Evolutionary conservation across 1,140 invertebrate species (phyloP).

Genomic region (Tetramorium alpestre): DNA sequence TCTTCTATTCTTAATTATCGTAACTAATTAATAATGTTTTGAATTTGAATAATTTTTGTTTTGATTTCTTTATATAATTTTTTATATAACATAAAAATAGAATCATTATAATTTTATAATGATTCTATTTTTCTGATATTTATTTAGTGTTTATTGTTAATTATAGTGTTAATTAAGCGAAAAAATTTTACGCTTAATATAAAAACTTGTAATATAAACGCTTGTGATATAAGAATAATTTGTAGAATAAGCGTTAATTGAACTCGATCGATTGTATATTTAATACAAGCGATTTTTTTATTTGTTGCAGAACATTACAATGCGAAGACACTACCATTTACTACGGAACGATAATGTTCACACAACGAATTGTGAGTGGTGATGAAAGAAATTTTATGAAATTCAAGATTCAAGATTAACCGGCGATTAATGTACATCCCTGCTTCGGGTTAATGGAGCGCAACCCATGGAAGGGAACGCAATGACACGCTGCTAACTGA

Average conservation of each 20-base stretch:
- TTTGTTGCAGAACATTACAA: conserved; percentile 16
- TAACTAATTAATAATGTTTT: neutral
- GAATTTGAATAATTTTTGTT: neutral
- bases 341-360: neutral
- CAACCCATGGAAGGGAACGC: conserved; percentile 2
- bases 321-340: neutral
- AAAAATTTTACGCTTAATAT: neutral
- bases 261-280: neutral
- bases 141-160: neutral
- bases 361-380: neutral
- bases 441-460: conserved; percentile 46
- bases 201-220: too few relatives aligned
- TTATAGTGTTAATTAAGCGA: neutral
- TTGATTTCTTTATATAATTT: neutral
- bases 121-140: neutral
- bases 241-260: neutral
- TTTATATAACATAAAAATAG: too few relatives aligned
- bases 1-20: neutral
- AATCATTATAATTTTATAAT: too few relatives aligned
- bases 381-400: conserved; percentile 23
- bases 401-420: conserved; percentile 35
- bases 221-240: neutral
- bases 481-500: conserved; percentile 32
- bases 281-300: neutral
- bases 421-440: conserved; percentile 24